phyloP scores from a whole-genome alignment of 2,797 vertebrate genomes.

The Anomalospiza imberbis region DNA sequence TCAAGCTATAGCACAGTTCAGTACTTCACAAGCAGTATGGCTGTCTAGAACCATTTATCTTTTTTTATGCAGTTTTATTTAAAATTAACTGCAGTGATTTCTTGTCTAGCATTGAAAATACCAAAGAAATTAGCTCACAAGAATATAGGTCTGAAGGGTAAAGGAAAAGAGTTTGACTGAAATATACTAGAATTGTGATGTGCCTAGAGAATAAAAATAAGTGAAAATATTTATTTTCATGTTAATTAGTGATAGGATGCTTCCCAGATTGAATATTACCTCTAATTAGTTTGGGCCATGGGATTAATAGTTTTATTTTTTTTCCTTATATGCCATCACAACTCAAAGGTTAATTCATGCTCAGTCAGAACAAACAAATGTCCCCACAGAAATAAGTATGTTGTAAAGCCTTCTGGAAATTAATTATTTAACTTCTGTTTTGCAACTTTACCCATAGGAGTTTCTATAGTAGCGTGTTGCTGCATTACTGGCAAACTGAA shows the following conservation, averaged over 20 bases:
- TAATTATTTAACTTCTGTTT: not conserved
- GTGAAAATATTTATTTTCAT: not conserved
- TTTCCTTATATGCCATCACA: not conserved
- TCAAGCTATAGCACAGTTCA: not conserved
- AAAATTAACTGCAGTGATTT: not conserved
- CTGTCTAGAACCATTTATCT: conserved; percentile 14
- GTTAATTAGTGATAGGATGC: not conserved
- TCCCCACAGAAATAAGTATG: not conserved
- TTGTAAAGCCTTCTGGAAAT: not conserved
- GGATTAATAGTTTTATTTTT: not conserved
- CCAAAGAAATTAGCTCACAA: not conserved
- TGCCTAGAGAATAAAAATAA: not conserved
- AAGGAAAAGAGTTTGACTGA: not conserved
- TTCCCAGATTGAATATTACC: not conserved
- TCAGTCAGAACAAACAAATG: not conserved
- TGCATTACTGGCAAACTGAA: not conserved
- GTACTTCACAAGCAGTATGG: conserved; percentile 5
- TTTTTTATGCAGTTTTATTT: not conserved
- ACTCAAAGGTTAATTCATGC: not conserved
- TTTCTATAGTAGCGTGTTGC: not conserved
- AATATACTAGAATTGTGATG: not conserved
- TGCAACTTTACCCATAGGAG: not conserved
- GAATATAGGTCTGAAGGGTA: not conserved
- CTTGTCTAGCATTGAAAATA: not conserved
- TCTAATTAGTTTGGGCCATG: not conserved